Evolutionary conservation across 1,140 invertebrate species (phyloP), one percentile per base, ranked within the genome.

Genomic region (Neomicropteryx cornuta): DNA sequence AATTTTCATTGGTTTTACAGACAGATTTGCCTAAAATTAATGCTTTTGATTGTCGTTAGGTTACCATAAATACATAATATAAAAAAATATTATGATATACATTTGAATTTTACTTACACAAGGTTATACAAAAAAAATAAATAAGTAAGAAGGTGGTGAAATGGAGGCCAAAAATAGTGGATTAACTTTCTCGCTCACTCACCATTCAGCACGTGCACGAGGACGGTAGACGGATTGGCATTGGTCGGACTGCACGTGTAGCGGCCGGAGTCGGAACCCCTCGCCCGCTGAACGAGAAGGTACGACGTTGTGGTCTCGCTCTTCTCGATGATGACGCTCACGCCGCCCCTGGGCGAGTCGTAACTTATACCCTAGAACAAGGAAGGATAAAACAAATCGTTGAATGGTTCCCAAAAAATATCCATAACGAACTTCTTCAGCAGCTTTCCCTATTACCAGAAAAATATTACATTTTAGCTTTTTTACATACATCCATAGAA

Each of bases 261-360:
- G 48, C 78, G 79, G 27, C 83, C 87, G 18, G 85, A 87, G 66
- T 91, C 87, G 3, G 75, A 72, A 23, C 74, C 71, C 47, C 72
- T 72, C 4, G 87, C 85, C 51, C 77, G 73, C 55, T 87, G 83
- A 43, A 90, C 83, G 27, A 88, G 66, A 27, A 90, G 71, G 58
- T 86, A 86, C 28, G 82, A 87, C 13, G 84, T 86, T 14, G 86
- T 89, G 49, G 83, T 79, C 55, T 87, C 81, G 17, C 83, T 83
- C 58, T 88, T 89, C 62, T 89, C 86, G 8, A 84, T 88, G 51
- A 89, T 85, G 24, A 90, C 85, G 22, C 80, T 85, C 17, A 91
- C 85, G 1, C 86, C 86, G 11, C 86, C 86, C 34, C 86, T 69
- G 1, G 83, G 81, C 24, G 85, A 88, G 61, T 90, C 86, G 66